phyloP scores from a whole-genome alignment of 2,797 vertebrate species.

The Cossypha caffra region DNA sequence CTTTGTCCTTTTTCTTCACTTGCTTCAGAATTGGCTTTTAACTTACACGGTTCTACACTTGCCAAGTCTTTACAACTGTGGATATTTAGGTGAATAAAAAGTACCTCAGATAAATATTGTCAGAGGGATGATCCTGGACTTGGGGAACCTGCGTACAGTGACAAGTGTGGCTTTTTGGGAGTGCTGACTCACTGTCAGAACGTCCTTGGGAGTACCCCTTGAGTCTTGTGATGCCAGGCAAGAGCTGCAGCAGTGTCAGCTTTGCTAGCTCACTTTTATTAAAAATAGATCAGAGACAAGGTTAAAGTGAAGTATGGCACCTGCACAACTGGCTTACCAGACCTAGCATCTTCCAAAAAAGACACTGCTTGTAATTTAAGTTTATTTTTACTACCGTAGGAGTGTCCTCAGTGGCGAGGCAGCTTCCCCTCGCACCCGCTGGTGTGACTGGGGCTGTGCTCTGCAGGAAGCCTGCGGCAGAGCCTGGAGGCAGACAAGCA shows the following conservation, averaged over 20 bases:
- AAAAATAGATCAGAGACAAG: background rate
- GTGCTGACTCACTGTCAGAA: background rate
- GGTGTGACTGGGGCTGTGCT: background rate
- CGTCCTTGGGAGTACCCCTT: background rate
- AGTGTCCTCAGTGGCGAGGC: background rate
- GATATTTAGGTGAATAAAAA: background rate
- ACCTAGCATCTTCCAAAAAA: background rate
- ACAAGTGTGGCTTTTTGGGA: background rate
- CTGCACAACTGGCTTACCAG: background rate
- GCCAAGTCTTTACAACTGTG: background rate
- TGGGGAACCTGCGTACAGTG: background rate
- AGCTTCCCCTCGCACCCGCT: rapidly evolving
- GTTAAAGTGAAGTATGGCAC: background rate
- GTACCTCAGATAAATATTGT: background rate
- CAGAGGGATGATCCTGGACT: background rate
- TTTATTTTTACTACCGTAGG: background rate
- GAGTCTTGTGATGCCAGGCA: background rate
- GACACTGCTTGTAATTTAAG: background rate
- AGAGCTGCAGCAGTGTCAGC: background rate
- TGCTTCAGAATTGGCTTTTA: background rate
- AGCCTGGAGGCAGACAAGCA: background rate
- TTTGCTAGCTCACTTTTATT: background rate
- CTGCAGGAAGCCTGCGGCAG: background rate
- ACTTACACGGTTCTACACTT: background rate
- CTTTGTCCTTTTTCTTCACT: background rate